A percentile compares a stretch with the other conserved stretches of the same genome.
These are phyloP conservation scores for Capreolus pygargus DNA, from an alignment of 2,113 vertebrate species.

Conservation along the genomic window DNA sequence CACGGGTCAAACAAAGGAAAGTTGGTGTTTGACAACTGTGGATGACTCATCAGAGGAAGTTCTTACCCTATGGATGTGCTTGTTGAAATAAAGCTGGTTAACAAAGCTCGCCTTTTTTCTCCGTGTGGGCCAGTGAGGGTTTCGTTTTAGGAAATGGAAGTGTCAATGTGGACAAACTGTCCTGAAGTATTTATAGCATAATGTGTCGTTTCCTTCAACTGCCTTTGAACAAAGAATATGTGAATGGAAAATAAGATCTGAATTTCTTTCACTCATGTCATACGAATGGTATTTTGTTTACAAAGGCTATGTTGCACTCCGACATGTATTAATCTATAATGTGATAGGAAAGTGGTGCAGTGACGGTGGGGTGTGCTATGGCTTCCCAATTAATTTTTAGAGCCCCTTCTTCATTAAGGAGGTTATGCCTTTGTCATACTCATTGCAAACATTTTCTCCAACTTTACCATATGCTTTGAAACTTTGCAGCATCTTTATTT, in stretches of 20 bases:
- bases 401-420: conserved; percentile 20
- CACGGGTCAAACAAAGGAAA: conserved; percentile 63
- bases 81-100: conserved; percentile 59
- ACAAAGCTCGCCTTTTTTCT: conserved; percentile 52
- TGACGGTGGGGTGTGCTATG: not conserved
- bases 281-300: not conserved
- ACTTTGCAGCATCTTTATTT: not conserved
- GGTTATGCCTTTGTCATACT: not conserved
- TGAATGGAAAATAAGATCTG: conserved; percentile 47
- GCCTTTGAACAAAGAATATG: conserved; percentile 43
- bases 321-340: not conserved
- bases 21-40: conserved; percentile 63
- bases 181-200: conserved; percentile 65
- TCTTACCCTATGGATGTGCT: conserved; percentile 54
- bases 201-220: conserved; percentile 60
- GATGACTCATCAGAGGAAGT: conserved; percentile 69
- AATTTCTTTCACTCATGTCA: not conserved
- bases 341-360: not conserved
- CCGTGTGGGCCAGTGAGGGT: conserved; percentile 51
- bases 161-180: conserved; percentile 72
- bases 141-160: conserved; percentile 74
- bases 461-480: not conserved
- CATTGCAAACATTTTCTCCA: not conserved
- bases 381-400: conserved; percentile 9
- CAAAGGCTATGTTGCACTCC: not conserved